Base-by-base conservation (phyloP, 2,888 invertebrate genomes). In the Campoplex nolae region DNA sequence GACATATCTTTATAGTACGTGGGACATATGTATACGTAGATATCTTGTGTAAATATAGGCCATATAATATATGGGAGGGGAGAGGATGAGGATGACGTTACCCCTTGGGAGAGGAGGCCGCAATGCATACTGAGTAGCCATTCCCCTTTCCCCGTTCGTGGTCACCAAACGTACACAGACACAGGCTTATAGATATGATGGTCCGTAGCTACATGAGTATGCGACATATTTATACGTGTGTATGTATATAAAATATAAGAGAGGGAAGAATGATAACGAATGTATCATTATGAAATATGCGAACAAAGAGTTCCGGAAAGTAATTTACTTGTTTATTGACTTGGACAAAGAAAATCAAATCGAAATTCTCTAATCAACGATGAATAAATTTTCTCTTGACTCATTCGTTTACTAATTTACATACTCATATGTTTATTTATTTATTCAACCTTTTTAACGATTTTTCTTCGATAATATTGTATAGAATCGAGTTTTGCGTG, bases 41-140 rank as follows among this genome's bases (percentile, higher is more conserved):
- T 89, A 90, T 90, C 88, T 89, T 83, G 83, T 87, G 86, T 86
- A 89, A 88, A 90, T 89, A 88, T 88, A 90, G 89, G 90, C 89
- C 90, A 90, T 92, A 92, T 93, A 91, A 91, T 93, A 92, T 92
- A 92, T 91, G 90, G 85, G 71, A 32, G 71, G 38, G 76, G 38
- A 9, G 54, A 28, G 56, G 79, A 62, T 51, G 82, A 83, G 87
- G 90, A 90, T 85, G 91, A 91, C 91, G 93, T 92, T 93, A 92
- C 91, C 91, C 91, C 91, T 90, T 91, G 90, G 87, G 88, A 91
- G 91, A 90, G 92, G 91, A 91, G 91, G 90, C 91, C 91, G 93
- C 93, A 94, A 94, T 94, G 94, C 94, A 94, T 94, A 94, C 94
- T 93, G 93, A 94, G 91, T 91, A 93, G 93, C 92, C 91, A 90